A percentile compares a stretch with the other conserved stretches of the same genome.
phyloP scores from a whole-genome alignment of 2,888 invertebrate species.

The Lordiphosa fenestrarum region DNA sequence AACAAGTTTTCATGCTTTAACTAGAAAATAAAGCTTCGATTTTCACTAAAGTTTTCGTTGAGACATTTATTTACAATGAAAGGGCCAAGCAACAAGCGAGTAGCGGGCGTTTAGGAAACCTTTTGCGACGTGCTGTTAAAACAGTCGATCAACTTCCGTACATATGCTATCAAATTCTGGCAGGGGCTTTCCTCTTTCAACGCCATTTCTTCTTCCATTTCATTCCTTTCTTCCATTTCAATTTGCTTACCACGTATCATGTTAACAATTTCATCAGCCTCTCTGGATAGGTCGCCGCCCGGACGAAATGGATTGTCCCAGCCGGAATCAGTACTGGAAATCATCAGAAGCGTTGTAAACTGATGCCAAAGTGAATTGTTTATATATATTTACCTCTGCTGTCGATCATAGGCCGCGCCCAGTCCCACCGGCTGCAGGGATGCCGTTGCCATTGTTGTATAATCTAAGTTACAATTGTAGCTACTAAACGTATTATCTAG shows the following conservation, averaged over 20 bases:
- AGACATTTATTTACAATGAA: too few species aligned
- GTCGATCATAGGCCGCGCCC: slow-evolving; percentile 77
- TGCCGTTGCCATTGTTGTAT: slow-evolving; percentile 76
- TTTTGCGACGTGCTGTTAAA: too few species aligned
- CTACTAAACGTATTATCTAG: slow-evolving; percentile 75
- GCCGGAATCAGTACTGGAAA: slow-evolving; percentile 93
- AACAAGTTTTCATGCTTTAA: too few species aligned
- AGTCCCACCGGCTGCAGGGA: slow-evolving; percentile 47
- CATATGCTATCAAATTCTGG: too few species aligned
- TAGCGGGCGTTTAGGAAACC: too few species aligned
- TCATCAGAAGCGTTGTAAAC: slow-evolving; percentile 8
- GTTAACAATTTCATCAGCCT: slow-evolving; percentile 97
- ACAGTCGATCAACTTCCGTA: background rate
- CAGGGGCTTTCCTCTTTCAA: too few species aligned
- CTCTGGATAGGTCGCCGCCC: slow-evolving; percentile 92
- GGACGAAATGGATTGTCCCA: slow-evolving; percentile 99
- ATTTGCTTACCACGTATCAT: slow-evolving; percentile 87
- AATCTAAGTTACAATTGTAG: slow-evolving; percentile 77
- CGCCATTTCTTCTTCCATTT: too few species aligned
- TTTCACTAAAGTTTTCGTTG: too few species aligned
- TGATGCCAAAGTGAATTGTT: background rate
- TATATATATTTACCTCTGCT: slow-evolving; percentile 75
- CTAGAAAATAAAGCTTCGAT: too few species aligned
- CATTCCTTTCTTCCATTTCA: too few species aligned
- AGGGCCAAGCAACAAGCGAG: too few species aligned